Conservation (phyloP, 2,888 invertebrate species). For the Tineola bisselliella region DNA sequence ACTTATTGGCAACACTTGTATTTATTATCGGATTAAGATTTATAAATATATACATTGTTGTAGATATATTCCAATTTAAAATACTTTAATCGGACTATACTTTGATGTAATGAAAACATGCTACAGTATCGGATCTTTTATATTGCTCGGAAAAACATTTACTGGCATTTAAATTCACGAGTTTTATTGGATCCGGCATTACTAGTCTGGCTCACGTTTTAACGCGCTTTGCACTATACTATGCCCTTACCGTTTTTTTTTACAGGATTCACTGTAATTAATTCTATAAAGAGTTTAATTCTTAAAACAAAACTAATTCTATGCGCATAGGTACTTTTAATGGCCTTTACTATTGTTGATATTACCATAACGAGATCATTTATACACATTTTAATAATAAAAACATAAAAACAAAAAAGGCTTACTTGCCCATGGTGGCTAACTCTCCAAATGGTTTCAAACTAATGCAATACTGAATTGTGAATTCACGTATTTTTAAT, state of each 20-base stretch:
- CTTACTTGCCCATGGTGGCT: no score
- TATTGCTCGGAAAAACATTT: slow-evolving; percentile 8
- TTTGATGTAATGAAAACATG: not conserved
- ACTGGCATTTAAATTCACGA: slow-evolving; percentile 11
- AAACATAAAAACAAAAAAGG: not conserved
- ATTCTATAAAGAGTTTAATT: not conserved
- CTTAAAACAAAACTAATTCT: no score
- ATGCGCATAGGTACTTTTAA: no score
- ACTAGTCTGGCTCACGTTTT: slow-evolving; percentile 12
- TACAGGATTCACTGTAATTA: not conserved
- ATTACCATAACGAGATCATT: no score
- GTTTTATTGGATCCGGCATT: slow-evolving; percentile 12
- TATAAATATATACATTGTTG: no score
- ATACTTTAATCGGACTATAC: not conserved
- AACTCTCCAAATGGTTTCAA: no score
- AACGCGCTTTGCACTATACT: slow-evolving; percentile 9
- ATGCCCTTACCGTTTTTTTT: no score
- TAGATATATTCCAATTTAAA: no score
- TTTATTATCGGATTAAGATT: no score
- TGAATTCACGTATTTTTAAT: not conserved
- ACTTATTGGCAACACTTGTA: no score
- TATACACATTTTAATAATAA: no score
- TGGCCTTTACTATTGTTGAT: no score
- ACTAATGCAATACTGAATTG: not conserved
- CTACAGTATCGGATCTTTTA: not conserved